These are phyloP conservation scores for Morpho helenor DNA, from an alignment of 2,888 invertebrate species.

Conservation along the genomic window DNA sequence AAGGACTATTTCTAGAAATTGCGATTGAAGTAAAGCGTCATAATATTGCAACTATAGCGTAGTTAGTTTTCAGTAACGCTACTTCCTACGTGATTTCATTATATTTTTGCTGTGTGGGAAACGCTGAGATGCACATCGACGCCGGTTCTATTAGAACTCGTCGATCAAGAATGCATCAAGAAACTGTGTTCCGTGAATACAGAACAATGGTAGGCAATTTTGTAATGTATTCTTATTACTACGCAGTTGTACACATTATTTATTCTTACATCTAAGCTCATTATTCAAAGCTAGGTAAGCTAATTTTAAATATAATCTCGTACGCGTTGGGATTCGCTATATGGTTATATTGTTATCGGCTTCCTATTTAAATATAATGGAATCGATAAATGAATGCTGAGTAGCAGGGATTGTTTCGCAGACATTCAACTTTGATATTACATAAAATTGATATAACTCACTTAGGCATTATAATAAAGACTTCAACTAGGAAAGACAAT, in stretches of 20 bases:
- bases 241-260: constrained; percentile 51
- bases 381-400: constrained; percentile 5
- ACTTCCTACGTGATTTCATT: constrained; percentile 46
- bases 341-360: constrained; percentile 25
- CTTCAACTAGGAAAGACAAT: no score
- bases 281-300: constrained; percentile 47
- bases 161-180: constrained; percentile 51
- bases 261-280: constrained; percentile 43
- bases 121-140: constrained; percentile 57
- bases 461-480: no score
- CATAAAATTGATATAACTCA: no score
- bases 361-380: constrained; percentile 28
- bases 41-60: constrained; percentile 11
- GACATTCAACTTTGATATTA: no score
- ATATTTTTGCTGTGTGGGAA: constrained; percentile 56
- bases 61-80: constrained; percentile 28
- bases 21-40: constrained; percentile 3
- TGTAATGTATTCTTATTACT: constrained; percentile 73
- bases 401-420: constrained; percentile 4
- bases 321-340: constrained; percentile 34
- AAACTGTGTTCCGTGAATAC: constrained; percentile 67
- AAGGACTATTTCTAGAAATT: background rate
- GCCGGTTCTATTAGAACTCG: constrained; percentile 55
- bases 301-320: constrained; percentile 42
- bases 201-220: constrained; percentile 75